Evolutionary conservation across 2,888 invertebrate genomes (phyloP).

Genomic region (Tipula lateralis): DNA sequence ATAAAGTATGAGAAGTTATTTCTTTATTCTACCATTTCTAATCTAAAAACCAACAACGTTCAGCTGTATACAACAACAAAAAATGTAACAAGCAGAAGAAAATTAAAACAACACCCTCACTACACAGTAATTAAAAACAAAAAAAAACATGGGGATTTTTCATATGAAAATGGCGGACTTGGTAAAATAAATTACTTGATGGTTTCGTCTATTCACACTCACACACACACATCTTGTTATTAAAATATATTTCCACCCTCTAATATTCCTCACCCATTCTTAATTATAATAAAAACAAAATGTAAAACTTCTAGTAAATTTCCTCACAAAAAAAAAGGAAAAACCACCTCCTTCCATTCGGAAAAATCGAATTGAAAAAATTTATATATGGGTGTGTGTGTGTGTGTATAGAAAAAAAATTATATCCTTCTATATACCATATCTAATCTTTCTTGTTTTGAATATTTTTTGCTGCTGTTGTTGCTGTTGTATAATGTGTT

Average conservation of each 20-base stretch:
- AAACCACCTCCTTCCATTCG: neutral
- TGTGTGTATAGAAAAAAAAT: neutral
- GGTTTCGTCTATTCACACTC: neutral
- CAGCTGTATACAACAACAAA: neutral
- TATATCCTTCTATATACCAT: neutral
- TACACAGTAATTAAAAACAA: neutral
- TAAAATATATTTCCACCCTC: neutral
- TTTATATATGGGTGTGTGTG: neutral
- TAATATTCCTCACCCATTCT: neutral
- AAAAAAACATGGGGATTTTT: neutral
- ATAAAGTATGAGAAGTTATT: neutral
- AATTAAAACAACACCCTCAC: slow-evolving; percentile 27
- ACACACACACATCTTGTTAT: neutral
- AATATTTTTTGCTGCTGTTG: neutral
- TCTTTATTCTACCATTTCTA: neutral
- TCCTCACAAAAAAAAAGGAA: neutral
- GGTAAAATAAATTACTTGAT: slow-evolving; percentile 27
- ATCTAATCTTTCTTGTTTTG: neutral
- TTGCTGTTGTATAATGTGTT: neutral
- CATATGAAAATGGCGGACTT: slow-evolving; percentile 26
- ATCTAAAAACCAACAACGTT: neutral
- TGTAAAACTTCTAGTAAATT: neutral
- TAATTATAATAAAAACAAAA: neutral
- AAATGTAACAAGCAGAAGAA: neutral
- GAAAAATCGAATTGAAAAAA: neutral